Evolutionary conservation across 2,113 vertebrate genomes (phyloP), one percentile per base, ranked within the genome.

Genomic region (Podilymbus podiceps): DNA sequence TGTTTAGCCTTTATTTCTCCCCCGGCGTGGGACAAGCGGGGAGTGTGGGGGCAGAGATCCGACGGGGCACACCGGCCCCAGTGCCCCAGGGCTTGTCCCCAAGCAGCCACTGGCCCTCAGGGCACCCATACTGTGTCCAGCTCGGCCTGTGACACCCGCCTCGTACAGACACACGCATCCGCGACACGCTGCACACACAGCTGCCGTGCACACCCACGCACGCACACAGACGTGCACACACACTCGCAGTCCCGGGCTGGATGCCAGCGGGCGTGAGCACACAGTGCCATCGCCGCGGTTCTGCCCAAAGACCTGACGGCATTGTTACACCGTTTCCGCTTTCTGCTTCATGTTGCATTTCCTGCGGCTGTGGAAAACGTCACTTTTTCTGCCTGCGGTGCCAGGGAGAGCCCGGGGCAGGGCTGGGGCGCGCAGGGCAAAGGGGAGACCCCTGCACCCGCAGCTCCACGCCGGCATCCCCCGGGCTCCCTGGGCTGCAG

Each of bases 111-210:
- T 38, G 46, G 21, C 13, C 60, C 28, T 35, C 1, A 3, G 79
- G 71, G 46, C 47, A 62, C 78, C 16, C 62, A 9, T 24, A 71
- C n/a, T 2, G 0, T 52, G 66, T 49, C 55, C 66, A 4, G 77
- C 31, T 12, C 35, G 14, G 85, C 44, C 59, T 52, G 30, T 27
- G 76, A 31, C 67, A 69, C 25, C 38, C 5, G 3, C 30, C 20
- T 59, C 1, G 2, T n/a, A 30, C 35, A 60, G 8, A 19, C 19
- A 21, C 1, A 1, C 25, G 4, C 19, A 6, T 8, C 25, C 3
- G 3, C 0, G 2, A 46, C 31, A 24, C 1, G 5, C 11, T 14
- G 53, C 27, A 4, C 35, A 10, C 3, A 3, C 3, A 4, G 15
- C n/a, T 2, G 1, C 49, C 7, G 3, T 40, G 68, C 46, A 9